These are phyloP conservation scores for Heliconius hermathena DNA, from an alignment of 1,140 invertebrate genomes.

Conservation along the genomic window DNA sequence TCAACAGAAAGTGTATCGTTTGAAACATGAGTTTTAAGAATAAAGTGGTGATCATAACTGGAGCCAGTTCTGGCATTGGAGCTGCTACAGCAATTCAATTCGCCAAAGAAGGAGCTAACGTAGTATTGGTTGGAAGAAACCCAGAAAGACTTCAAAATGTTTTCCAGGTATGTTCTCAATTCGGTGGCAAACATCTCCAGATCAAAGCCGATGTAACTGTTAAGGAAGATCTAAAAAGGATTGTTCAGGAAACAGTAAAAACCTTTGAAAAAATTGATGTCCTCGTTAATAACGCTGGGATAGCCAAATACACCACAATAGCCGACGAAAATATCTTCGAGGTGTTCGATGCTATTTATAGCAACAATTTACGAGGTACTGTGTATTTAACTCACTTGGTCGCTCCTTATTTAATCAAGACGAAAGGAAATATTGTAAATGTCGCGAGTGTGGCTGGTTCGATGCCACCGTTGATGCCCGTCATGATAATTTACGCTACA, in stretches of 20 bases:
- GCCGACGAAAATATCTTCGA: constrained; percentile 14
- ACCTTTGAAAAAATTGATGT: constrained; percentile 78
- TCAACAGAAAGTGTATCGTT: background rate
- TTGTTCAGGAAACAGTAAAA: constrained; percentile 83
- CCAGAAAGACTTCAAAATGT: constrained; percentile 78
- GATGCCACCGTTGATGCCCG: background rate
- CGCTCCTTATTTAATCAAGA: constrained; percentile 34
- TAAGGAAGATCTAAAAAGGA: constrained; percentile 83
- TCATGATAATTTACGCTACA: background rate
- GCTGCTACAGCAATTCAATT: constrained; percentile 88
- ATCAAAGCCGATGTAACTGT: constrained; percentile 85
- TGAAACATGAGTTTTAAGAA: constrained; percentile 38
- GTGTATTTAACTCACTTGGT: constrained; percentile 32
- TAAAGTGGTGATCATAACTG: constrained; percentile 82
- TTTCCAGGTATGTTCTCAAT: constrained; percentile 82
- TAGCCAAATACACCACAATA: constrained; percentile 2
- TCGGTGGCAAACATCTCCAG: constrained; percentile 74
- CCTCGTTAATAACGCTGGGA: constrained; percentile 37
- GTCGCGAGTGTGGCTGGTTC: constrained; percentile 35
- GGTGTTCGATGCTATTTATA: constrained; percentile 28
- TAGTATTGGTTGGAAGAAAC: constrained; percentile 89
- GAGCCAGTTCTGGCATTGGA: constrained; percentile 93
- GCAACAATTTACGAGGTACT: constrained; percentile 27
- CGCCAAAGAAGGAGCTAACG: constrained; percentile 85
- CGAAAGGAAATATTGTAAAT: constrained; percentile 44